Evolutionary conservation across 2,888 invertebrate species (phyloP).

Genomic region (Phasia obesa): DNA sequence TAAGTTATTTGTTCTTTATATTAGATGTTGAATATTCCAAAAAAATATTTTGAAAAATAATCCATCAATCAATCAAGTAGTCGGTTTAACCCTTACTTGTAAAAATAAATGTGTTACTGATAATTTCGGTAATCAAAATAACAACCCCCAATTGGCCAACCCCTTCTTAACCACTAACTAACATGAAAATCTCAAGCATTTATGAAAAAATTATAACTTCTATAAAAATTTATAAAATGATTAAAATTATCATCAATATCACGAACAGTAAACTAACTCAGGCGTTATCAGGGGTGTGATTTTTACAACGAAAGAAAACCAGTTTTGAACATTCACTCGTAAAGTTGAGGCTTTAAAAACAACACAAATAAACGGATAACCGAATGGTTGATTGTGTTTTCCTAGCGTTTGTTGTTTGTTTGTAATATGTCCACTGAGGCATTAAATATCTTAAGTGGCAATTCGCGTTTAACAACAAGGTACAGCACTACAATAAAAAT

Average conservation of each 20-base stretch:
- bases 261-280: slow-evolving; percentile 51
- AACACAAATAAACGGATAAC: slow-evolving; percentile 29
- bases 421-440: slow-evolving; percentile 71
- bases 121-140: slow-evolving; percentile 21
- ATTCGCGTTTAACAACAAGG: slow-evolving; percentile 74
- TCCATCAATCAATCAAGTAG: slow-evolving; percentile 61
- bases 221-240: slow-evolving; percentile 47
- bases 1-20: neutral
- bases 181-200: slow-evolving; percentile 38
- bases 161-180: slow-evolving; percentile 44
- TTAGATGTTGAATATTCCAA: slow-evolving; percentile 33
- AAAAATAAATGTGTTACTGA: neutral
- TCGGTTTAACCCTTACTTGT: slow-evolving; percentile 32
- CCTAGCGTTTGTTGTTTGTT: neutral
- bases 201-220: slow-evolving; percentile 1
- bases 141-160: slow-evolving; percentile 46
- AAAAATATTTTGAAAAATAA: slow-evolving; percentile 62
- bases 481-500: neutral
- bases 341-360: neutral
- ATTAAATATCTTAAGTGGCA: slow-evolving; percentile 81
- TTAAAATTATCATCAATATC: slow-evolving; percentile 57
- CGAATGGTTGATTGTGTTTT: slow-evolving; percentile 35
- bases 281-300: slow-evolving; percentile 65
- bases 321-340: slow-evolving; percentile 35
- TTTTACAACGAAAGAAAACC: slow-evolving; percentile 39